Base-by-base conservation (phyloP, 2,797 vertebrate genomes). In the Lagocephalus sceleratus region DNA sequence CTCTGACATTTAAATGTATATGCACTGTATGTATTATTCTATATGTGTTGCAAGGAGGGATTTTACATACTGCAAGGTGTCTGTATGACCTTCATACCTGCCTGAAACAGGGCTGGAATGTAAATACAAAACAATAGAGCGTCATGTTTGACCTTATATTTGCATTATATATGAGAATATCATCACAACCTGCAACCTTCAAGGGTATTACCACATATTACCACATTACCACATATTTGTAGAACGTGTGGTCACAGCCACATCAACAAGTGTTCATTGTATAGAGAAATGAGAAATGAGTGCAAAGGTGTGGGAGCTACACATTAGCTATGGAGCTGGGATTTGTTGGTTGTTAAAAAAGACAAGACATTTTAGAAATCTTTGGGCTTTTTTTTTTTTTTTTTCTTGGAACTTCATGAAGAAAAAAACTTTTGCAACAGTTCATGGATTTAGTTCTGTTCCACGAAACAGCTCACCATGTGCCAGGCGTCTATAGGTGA, bases 291-390 rank as follows among this genome's bases (percentile, higher is more conserved):
- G 2, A 54, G 2, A 19, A 19, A n/a, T 38, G 41, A 43, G 1
- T 46, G 12, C 32, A 20, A 51, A 60, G n/a, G 44, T 56, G 45
- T 57, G 20, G 43, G 15, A 52, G 57, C 60, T 53, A 65, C 51
- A 68, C 60, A 57, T 72, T 79, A 73, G 57, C 59, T 57, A 38
- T 48, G 25, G 73, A 67, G 68, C 57, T 80, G 51, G 63, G 51
- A 67, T 70, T 68, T 57, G 59, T 68, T 86, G 83, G 79, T 74
- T 51, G 44, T 54, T 77, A 83, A 52, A 75, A 62, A 83, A 58
- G 5, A 29, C 25, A 47, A 60, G 35, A 20, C 41, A 45, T 9
- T 19, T 20, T 41, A 25, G 11, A 19, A 6, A 6, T 42, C 17
- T 42, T 42, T 19, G 9, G 40, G 11, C 32, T 12, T 42, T 42